Evolutionary conservation across 2,888 invertebrate genomes (phyloP).

Genomic region (Biston stratarius): DNA sequence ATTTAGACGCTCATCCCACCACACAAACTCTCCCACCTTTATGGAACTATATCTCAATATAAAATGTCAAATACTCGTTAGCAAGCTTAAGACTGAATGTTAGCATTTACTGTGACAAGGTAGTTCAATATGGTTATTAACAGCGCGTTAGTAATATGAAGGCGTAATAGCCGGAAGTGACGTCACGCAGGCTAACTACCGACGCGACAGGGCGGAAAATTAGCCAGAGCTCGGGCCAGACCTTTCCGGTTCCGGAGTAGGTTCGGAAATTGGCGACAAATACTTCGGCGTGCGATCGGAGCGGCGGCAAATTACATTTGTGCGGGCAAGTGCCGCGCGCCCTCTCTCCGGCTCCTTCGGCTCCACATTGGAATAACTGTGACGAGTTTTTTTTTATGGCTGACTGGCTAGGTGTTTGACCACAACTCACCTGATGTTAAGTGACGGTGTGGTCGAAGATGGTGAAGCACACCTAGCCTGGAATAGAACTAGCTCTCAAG

Average conservation of each 20-base stretch:
- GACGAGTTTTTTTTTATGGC: too few relatives aligned
- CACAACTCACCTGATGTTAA: too few relatives aligned
- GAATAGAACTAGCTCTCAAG: too few relatives aligned
- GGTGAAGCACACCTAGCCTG: too few relatives aligned
- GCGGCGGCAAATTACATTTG: conserved; percentile 23
- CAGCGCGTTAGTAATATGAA: conserved; percentile 19
- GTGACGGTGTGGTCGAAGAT: too few relatives aligned
- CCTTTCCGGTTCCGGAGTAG: conserved; percentile 27
- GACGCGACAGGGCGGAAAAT: conserved; percentile 43
- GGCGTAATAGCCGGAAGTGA: conserved; percentile 38
- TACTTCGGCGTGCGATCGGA: conserved; percentile 24
- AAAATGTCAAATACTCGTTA: not conserved
- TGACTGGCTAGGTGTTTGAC: too few relatives aligned
- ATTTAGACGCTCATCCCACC: conserved; percentile 14
- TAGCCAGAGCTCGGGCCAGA: conserved; percentile 27
- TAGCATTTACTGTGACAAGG: conserved; percentile 4
- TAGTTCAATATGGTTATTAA: conserved; percentile 7
- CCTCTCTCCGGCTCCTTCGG: conserved; percentile 1
- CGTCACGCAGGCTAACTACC: conserved; percentile 35
- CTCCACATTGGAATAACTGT: conserved; percentile 9
- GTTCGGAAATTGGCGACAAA: conserved; percentile 35
- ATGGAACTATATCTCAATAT: conserved; percentile 16
- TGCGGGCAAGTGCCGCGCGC: conserved; percentile 10
- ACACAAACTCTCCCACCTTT: not conserved
- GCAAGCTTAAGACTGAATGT: not conserved